A percentile compares a stretch with the other conserved stretches of the same genome.
These are phyloP conservation scores for Hedychridium roseum DNA, from an alignment of 2,888 invertebrate genomes.

Conservation along the genomic window DNA sequence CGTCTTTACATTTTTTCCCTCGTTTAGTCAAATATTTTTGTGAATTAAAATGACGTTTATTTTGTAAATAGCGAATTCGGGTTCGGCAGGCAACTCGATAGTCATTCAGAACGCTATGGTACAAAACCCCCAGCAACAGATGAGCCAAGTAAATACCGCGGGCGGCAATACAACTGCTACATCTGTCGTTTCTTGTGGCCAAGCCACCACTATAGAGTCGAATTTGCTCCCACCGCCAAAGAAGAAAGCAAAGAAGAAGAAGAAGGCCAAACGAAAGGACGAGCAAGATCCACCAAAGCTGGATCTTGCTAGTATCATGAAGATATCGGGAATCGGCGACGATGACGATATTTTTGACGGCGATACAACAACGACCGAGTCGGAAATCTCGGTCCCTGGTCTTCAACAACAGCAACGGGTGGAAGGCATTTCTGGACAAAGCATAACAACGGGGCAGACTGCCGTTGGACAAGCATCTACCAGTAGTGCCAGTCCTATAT, in stretches of 20 bases:
- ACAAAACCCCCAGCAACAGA: slow-evolving; percentile 59
- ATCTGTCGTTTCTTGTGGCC: slow-evolving; percentile 41
- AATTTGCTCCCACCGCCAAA: slow-evolving; percentile 63
- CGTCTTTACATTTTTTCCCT: background rate
- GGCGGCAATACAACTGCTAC: slow-evolving; percentile 41
- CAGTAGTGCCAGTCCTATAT: slow-evolving; percentile 33
- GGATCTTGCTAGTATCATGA: slow-evolving; percentile 78
- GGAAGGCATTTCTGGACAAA: slow-evolving; percentile 43
- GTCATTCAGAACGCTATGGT: slow-evolving; percentile 62
- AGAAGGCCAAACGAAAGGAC: slow-evolving; percentile 66
- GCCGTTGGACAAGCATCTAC: slow-evolving; percentile 29
- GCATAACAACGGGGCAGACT: slow-evolving; percentile 29
- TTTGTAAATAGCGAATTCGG: slow-evolving; percentile 49
- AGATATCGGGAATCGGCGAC: slow-evolving; percentile 76
- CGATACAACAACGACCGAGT: slow-evolving; percentile 52
- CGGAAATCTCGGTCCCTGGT: slow-evolving; percentile 42
- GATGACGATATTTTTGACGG: slow-evolving; percentile 70
- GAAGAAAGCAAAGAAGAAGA: slow-evolving; percentile 68
- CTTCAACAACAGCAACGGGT: too few species aligned
- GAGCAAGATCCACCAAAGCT: slow-evolving; percentile 67
- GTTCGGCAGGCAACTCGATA: slow-evolving; percentile 55
- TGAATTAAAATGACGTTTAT: slow-evolving; percentile 11
- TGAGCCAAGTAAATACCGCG: slow-evolving; percentile 50
- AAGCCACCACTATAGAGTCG: slow-evolving; percentile 58
- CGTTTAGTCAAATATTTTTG: background rate